Evolutionary conservation across 2,797 vertebrate species (phyloP).

Genomic region (Oreochromis mossambicus): DNA sequence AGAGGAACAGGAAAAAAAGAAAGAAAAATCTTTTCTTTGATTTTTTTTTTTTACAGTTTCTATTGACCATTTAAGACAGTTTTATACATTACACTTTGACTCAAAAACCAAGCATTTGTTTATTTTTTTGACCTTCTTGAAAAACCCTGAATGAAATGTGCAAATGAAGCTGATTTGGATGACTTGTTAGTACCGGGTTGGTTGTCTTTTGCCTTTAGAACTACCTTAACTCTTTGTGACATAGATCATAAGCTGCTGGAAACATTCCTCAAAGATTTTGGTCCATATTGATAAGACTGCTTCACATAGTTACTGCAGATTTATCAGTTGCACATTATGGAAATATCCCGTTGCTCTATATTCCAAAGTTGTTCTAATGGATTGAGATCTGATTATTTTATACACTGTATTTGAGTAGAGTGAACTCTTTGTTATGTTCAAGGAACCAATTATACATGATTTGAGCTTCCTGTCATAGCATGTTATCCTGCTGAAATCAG

Average conservation of each 20-base stretch:
- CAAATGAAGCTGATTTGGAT: neutral
- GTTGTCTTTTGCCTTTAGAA: neutral
- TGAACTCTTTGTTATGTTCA: neutral
- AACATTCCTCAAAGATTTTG: neutral
- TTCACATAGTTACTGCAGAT: neutral
- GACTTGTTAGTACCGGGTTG: neutral
- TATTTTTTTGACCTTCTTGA: neutral
- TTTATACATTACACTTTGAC: neutral
- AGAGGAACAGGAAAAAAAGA: neutral
- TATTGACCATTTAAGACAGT: neutral
- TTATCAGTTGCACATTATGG: neutral
- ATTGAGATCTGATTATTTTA: neutral
- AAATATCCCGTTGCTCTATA: accelerated
- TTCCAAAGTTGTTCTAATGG: neutral
- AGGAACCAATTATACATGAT: neutral
- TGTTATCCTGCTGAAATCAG: neutral
- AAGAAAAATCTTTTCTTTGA: neutral
- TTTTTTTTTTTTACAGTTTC: neutral
- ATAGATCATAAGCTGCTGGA: neutral
- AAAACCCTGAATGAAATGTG: neutral
- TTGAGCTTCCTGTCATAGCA: neutral
- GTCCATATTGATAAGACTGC: neutral
- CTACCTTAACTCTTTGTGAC: neutral
- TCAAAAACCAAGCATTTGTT: neutral
- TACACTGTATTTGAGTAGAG: neutral